Evolutionary conservation across 2,888 invertebrate genomes (phyloP), one percentile per base, ranked within the genome.

Genomic region (Vesta saturnalis): DNA sequence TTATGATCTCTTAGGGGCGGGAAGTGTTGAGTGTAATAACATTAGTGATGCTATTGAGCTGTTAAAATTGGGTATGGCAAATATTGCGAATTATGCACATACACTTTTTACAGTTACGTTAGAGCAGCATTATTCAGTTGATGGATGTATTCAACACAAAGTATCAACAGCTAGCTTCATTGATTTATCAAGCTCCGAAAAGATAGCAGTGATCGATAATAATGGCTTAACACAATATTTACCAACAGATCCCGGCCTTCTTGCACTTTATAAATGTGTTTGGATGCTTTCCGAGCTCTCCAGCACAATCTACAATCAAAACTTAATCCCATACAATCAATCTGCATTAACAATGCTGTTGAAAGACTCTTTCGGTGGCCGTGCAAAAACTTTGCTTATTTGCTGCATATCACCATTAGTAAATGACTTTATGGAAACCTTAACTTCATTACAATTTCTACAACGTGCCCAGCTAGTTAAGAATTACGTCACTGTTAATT

Each of bases 101-200:
- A 89, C 90, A 4, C 86, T 92, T 0, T 92, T 93, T 73, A 92
- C 92, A 1, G 85, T 93, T 0, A 91, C 91, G 46, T 85, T 93
- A 74, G 91, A 92, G 78, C 92, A 93, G 77, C 90, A 91, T 74
- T 92, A 91, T 91, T 86, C 91, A 3, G 86, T 89, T 19, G 90
- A 91, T 78, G 89, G 90, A 18, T 85, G 89, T 15, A 85, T 92
- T 1, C 91, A 92, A 76, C 91, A 92, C 78, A 87, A 90, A 73
- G 85, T 91, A 77, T 92, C 92, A 0, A 92, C 92, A 39, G 91
- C 91, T 0, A 91, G 91, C 79, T 92, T 92, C 81, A 90, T 91
- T 78, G 92, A 92, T 79, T 83, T 92, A 21, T 89, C 85, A 30
- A 86, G 87, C n/a, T 86, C 85, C 30, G 87, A 89, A 67, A 86